Conservation (phyloP, 2,888 invertebrate species). For the Pachydiplax longipennis region DNA sequence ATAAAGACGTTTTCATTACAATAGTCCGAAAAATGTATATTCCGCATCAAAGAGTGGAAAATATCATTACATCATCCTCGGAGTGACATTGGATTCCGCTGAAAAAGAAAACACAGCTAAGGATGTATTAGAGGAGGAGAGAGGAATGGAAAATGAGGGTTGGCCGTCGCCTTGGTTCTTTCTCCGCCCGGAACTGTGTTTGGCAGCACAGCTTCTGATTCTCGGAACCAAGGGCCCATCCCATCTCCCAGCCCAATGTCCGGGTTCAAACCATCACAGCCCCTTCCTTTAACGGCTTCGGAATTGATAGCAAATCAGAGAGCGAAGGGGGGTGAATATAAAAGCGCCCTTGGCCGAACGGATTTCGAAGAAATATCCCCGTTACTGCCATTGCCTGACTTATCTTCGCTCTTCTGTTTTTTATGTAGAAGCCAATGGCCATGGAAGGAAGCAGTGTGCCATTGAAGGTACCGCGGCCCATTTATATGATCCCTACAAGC, state of each 20-base stretch:
- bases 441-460: background rate
- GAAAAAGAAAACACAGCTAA: no score
- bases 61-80: no score
- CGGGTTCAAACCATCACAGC: background rate
- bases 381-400: background rate
- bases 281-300: slow-evolving; percentile 1
- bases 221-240: background rate
- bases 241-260: background rate
- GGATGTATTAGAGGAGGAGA: background rate
- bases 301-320: background rate
- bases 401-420: background rate
- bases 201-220: background rate
- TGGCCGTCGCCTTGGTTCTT: background rate
- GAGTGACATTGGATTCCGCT: no score
- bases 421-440: background rate
- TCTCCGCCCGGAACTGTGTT: background rate
- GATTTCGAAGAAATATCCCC: slow-evolving; percentile 1
- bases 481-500: background rate
- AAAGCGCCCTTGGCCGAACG: background rate
- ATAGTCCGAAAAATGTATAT: no score
- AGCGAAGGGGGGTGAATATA: background rate
- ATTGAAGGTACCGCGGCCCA: background rate
- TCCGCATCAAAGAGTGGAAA: no score
- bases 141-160: background rate
- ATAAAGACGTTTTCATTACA: no score